Evolutionary conservation across 2,797 vertebrate genomes (phyloP).

Genomic region (Philypnodon macrostomus): DNA sequence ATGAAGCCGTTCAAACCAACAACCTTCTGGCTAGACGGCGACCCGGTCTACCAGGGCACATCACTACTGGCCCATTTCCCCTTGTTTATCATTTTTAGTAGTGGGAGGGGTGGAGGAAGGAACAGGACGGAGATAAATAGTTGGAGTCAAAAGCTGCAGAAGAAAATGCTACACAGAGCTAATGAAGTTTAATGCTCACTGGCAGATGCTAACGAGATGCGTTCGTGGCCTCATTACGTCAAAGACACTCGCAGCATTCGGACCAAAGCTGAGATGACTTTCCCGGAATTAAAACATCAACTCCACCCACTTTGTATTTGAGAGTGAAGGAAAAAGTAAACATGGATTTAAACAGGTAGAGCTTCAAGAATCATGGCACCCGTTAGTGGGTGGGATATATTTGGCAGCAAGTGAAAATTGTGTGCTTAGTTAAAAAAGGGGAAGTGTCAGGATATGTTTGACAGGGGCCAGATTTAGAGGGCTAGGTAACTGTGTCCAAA

Average conservation of each 20-base stretch:
- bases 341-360: no score
- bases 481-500: no score
- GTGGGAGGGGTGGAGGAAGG: neutral
- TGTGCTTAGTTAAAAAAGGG: no score
- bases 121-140: neutral
- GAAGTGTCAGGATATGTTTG: no score
- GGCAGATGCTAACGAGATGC: conserved; percentile 49
- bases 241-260: conserved; percentile 27
- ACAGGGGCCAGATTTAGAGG: no score
- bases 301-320: conserved; percentile 2
- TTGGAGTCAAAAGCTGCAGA: neutral
- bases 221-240: conserved; percentile 57
- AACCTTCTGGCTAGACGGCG: no score
- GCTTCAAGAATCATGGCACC: no score
- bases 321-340: no score
- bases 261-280: conserved; percentile 17
- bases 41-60: no score
- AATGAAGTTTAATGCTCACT: conserved; percentile 46
- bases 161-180: conserved; percentile 20
- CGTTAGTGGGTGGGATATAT: no score
- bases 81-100: neutral
- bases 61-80: neutral
- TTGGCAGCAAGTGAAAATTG: no score
- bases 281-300: conserved; percentile 3
- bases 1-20: no score